A percentile compares a stretch with the other conserved stretches of the same genome.
Conservation (phyloP, 2,113 vertebrate species). For the Cochlearius cochlearius region DNA sequence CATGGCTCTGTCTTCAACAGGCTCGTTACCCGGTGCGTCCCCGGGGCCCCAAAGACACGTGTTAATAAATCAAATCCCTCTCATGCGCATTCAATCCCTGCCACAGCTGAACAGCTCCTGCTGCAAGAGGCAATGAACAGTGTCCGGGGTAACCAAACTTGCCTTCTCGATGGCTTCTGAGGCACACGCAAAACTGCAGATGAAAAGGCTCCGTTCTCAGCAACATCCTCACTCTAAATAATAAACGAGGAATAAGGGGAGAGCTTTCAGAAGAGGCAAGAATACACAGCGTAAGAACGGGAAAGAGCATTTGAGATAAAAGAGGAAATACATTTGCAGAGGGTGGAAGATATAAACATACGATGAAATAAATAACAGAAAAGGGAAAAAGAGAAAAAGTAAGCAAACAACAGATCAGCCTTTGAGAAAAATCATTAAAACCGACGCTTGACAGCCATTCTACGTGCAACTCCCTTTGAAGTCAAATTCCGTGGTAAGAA, state of each 20-base stretch:
- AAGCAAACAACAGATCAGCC: background rate
- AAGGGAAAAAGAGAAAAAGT: background rate
- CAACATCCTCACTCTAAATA: background rate
- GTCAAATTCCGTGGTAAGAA: background rate
- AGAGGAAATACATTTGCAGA: background rate
- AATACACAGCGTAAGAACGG: background rate
- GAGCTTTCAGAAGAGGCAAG: background rate
- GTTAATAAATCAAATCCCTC: background rate
- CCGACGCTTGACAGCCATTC: background rate
- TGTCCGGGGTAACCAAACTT: background rate
- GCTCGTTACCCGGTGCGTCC: accelerated
- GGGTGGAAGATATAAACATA: background rate
- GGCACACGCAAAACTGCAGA: background rate
- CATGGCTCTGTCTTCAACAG: background rate
- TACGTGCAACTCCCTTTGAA: background rate
- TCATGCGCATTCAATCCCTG: accelerated
- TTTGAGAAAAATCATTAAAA: background rate
- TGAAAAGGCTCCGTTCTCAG: background rate
- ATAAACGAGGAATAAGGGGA: background rate
- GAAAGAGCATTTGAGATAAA: background rate
- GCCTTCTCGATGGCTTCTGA: accelerated
- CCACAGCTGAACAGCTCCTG: background rate
- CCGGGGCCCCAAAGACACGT: accelerated
- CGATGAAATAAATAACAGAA: background rate
- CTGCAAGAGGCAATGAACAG: accelerated